Evolutionary conservation across 2,888 invertebrate genomes (phyloP).

Genomic region (Hetaerina titia): DNA sequence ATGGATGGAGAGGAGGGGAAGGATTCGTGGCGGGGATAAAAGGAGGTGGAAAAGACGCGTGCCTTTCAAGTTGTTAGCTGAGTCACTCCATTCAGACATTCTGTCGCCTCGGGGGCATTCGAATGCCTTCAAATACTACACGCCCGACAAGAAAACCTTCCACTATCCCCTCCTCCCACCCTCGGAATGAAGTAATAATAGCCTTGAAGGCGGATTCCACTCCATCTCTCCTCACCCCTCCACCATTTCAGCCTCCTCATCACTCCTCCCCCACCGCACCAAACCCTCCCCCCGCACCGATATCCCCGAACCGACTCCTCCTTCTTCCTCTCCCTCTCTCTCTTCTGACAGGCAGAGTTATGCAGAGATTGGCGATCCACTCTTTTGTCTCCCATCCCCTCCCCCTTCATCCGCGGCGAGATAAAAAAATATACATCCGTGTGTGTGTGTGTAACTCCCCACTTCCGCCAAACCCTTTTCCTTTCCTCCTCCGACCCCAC

Average conservation of each 20-base stretch:
- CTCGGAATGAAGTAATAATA: conserved; percentile 39
- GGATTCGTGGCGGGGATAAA: not conserved
- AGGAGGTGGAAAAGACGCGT: not conserved
- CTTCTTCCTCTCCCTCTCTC: no score
- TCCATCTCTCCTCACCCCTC: not conserved
- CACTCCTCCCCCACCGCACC: not conserved
- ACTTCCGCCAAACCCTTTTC: not conserved
- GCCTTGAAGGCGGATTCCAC: conserved; percentile 20
- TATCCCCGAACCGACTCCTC: not conserved
- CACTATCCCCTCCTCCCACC: not conserved
- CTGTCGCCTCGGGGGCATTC: conserved; percentile 53
- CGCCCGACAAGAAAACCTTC: conserved; percentile 11
- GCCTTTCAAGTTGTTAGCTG: conserved; percentile 41
- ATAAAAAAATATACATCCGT: not conserved
- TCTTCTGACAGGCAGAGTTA: not conserved
- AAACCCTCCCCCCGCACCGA: not conserved
- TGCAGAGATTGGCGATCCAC: not conserved
- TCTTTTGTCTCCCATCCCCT: not conserved
- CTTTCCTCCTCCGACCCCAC: not conserved
- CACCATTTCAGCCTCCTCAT: not conserved
- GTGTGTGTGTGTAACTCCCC: not conserved
- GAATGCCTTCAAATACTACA: conserved; percentile 30
- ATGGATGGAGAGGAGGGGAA: not conserved
- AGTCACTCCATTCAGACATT: conserved; percentile 65
- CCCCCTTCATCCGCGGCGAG: not conserved